Conservation (phyloP, 2,113 vertebrate genomes). For the Brachionichthys hirsutus region DNA sequence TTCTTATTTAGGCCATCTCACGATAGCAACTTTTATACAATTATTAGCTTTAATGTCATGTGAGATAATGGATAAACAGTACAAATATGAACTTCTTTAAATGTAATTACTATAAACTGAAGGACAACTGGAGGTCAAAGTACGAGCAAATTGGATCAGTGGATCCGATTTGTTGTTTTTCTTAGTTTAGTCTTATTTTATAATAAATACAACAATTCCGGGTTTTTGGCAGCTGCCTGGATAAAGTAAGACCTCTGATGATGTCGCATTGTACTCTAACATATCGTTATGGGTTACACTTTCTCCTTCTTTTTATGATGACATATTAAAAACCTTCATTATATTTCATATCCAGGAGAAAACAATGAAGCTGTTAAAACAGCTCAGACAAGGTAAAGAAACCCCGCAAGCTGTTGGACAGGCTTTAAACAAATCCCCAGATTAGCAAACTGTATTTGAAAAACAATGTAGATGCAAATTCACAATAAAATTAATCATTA, state of each 20-base stretch:
- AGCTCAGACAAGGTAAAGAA: background rate
- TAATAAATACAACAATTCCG: background rate
- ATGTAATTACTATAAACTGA: background rate
- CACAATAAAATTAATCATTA: too few relatives aligned
- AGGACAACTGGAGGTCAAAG: too few relatives aligned
- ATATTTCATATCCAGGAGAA: background rate
- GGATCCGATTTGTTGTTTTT: background rate
- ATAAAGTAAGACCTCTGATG: too few relatives aligned
- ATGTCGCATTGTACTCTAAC: too few relatives aligned
- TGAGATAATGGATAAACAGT: background rate
- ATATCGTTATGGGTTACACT: too few relatives aligned
- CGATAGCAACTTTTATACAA: background rate
- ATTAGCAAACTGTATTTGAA: background rate
- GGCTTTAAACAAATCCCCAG: background rate
- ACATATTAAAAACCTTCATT: too few relatives aligned
- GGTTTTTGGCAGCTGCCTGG: too few relatives aligned
- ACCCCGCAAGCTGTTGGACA: too few relatives aligned
- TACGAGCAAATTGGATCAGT: too few relatives aligned
- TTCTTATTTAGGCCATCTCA: background rate
- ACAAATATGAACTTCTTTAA: background rate
- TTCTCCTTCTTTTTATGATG: too few relatives aligned
- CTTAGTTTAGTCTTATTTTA: background rate
- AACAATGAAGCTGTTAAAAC: background rate
- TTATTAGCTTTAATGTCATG: too few relatives aligned
- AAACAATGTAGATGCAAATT: background rate